Conservation (phyloP, 2,113 vertebrate genomes). For the Erythrocebus patas region DNA sequence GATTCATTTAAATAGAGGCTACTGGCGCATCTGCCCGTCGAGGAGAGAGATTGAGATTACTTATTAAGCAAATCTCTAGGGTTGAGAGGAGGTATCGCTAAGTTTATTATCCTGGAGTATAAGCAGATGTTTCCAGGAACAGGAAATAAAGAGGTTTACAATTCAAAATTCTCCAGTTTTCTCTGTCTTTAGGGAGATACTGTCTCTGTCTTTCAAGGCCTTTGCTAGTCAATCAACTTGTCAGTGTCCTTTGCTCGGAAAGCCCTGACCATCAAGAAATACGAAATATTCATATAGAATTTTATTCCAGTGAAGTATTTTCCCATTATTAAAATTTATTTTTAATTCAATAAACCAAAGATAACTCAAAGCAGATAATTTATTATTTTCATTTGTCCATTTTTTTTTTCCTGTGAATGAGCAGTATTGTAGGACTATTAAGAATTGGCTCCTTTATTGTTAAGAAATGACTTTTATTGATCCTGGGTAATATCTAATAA, state of each 20-base stretch:
- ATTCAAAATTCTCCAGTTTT: background rate
- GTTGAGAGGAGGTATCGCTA: no score
- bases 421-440: background rate
- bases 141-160: background rate
- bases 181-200: background rate
- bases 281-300: background rate
- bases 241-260: background rate
- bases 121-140: background rate
- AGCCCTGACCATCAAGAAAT: background rate
- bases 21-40: background rate
- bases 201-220: background rate
- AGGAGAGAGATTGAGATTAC: background rate
- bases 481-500: background rate
- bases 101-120: background rate
- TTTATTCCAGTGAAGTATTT: background rate
- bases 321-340: background rate
- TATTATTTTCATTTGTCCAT: background rate
- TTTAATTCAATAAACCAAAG: background rate
- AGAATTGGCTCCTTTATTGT: background rate
- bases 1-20: background rate
- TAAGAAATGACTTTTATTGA: background rate
- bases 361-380: background rate
- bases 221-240: background rate
- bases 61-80: background rate
- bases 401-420: background rate